phyloP scores from a whole-genome alignment of 1,140 invertebrate species.

The Oryzaephilus surinamensis region DNA sequence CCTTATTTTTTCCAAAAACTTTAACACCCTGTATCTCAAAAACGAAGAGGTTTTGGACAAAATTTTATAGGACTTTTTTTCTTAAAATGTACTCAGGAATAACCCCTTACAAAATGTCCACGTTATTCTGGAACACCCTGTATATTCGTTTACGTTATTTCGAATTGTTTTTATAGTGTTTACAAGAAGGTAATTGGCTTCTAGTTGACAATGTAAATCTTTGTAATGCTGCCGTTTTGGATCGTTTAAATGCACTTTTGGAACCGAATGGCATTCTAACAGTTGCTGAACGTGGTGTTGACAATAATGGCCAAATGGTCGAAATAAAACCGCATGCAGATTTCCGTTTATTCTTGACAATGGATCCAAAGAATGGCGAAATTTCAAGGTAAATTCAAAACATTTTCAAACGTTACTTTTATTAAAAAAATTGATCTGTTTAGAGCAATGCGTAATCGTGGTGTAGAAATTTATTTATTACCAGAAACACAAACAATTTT shows the following conservation, averaged over 20 bases:
- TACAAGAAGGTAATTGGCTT: conserved; percentile 80
- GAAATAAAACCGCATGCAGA: conserved; percentile 76
- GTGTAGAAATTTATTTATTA: conserved; percentile 80
- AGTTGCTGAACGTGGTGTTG: conserved; percentile 84
- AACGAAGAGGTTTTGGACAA: no score
- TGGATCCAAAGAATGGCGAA: conserved; percentile 90
- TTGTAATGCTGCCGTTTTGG: conserved; percentile 91
- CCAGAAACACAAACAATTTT: conserved; percentile 33
- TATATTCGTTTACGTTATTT: no score
- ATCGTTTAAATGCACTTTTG: conserved; percentile 88
- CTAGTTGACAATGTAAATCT: conserved; percentile 95
- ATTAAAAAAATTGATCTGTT: no score
- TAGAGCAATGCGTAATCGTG: conserved; percentile 95
- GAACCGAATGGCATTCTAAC: conserved; percentile 85
- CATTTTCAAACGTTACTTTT: no score
- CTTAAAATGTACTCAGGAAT: no score
- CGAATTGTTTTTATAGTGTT: conserved; percentile 45
- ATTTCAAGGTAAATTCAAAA: conserved; percentile 61
- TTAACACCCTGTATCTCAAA: no score
- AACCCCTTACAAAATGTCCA: no score
- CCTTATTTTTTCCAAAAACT: no score
- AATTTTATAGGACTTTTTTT: no score
- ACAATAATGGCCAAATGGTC: conserved; percentile 55
- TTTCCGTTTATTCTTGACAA: conserved; percentile 89
- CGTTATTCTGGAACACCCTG: no score